Evolutionary conservation across 2,797 vertebrate species (phyloP), one percentile per base, ranked within the genome.

Genomic region (Hoplostethus atlanticus): DNA sequence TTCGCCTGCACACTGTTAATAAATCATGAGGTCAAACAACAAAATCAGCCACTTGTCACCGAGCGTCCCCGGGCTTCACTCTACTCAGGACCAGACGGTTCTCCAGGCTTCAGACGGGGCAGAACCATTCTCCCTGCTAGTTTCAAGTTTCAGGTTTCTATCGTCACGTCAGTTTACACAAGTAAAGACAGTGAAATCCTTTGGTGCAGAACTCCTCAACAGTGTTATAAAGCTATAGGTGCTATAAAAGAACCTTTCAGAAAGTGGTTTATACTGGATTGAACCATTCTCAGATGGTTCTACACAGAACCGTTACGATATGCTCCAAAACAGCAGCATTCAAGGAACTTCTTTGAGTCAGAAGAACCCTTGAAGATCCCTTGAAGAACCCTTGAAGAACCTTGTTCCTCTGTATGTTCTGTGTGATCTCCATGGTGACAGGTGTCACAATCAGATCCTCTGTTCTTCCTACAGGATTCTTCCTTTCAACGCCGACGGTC

Each of bases 11-110:
- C 69, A 64, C 48, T 7, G 75, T 89, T 58, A 83, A 83, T 86
- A 87, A 85, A 80, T 85, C 34, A 84, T 81, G 56, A 87, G 74
- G 0, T 8, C n/a, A 44, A 74, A 79, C 58, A 50, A 83, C 25
- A 5, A 51, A 66, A 83, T 71, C 44, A 65, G 28, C 68, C 3
- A 9, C 48, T 42, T 31, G 48, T 40, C 54, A 30, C 47, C 53
- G 68, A 67, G 8, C 21, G 34, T 12, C 11, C 47, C 11, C 3
- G 0, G 1, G 44, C 44, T 44, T 36, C 0, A 0, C 54, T 46
- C 12, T 34, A 10, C 13, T 47, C 48, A 71, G 9, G 2, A 51
- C 3, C 47, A 48, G n/a, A 17, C 1, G 1, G 12, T 15, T 54
- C 42, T 55, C 12, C 1, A 10, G 21, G 34, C 2, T 4, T 54